Evolutionary conservation across 2,888 invertebrate genomes (phyloP), one percentile per base, ranked within the genome.

Genomic region (Lypha dubia): DNA sequence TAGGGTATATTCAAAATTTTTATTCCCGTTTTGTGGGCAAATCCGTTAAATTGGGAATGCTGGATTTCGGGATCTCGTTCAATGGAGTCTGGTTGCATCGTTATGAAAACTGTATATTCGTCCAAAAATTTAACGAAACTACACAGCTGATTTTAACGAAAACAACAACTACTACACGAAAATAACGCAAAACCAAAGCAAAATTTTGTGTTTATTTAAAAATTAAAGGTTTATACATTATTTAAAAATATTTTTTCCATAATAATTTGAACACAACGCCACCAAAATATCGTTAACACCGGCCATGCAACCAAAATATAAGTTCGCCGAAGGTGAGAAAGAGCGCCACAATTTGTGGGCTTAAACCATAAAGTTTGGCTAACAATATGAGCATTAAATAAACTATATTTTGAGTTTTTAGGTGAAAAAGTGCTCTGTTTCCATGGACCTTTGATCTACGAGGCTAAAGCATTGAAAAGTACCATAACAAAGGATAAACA

Each of bases 391-490:
- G 3, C 6, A 41, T 60, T 28, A 46, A 68, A 20, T 53, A 68
- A 65, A 49, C 3, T 20, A 38, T 28, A 53, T 2, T 53, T 71
- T n/a, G 15, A 24, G 56, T 58, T 56, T 71, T 83, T 91, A 97
- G 97, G 97, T 82, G 97, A 97, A 92, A 96, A 96, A 91, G 98
- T 99, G 9, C 93, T 99, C 35, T 99, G 99, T 92, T 99, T 98
- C 91, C 98, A 99, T 92, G 98, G 98, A 0, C 98, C 98, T 3
- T 93, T 98, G 35, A 96, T 99, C 87, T 99, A 99, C 91, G 98
- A 99, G 93, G 98, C 98, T 46, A 99, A 99, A 94, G 98, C 98
- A 90, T 94, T 98, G 32, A 97, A 97, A 93, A 94, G 95, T 86
- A 95, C 95, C 73, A 93, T 96, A 86, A 95, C 95, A 2, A 97